Conservation (phyloP, 2,113 vertebrate genomes). For the Tenebrosternarchus preto region DNA sequence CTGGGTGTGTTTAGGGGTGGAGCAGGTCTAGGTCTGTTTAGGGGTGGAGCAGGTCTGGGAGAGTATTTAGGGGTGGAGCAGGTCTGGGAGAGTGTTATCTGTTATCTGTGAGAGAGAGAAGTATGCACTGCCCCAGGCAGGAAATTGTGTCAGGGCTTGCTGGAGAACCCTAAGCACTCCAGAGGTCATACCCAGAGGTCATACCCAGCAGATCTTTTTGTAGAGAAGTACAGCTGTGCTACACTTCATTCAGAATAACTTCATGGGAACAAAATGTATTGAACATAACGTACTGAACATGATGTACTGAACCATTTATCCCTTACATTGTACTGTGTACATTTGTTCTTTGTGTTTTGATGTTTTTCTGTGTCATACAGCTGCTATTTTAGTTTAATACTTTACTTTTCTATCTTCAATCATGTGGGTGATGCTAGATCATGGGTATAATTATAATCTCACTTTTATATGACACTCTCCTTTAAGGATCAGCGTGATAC, state of each 20-base stretch:
- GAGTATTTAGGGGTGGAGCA: constrained; percentile 3
- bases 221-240: constrained; percentile 57
- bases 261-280: constrained; percentile 50
- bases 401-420: too few relatives aligned
- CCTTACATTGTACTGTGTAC: not conserved
- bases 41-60: not conserved
- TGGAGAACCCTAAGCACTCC: constrained; percentile 57
- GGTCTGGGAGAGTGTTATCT: constrained; percentile 3
- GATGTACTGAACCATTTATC: too few relatives aligned
- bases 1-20: too few relatives aligned
- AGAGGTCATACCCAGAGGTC: constrained; percentile 57
- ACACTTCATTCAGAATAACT: constrained; percentile 60
- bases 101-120: constrained; percentile 16
- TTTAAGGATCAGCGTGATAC: constrained; percentile 57
- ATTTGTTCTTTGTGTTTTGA: too few relatives aligned
- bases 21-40: too few relatives aligned
- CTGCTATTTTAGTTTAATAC: too few relatives aligned
- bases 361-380: too few relatives aligned
- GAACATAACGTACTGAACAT: too few relatives aligned
- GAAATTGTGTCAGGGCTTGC: constrained; percentile 68
- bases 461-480: constrained; percentile 69
- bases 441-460: too few relatives aligned
- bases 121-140: constrained; percentile 62
- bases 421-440: too few relatives aligned
- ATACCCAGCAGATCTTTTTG: constrained; percentile 63